phyloP scores from a whole-genome alignment of 2,888 invertebrate species.

The Odontomyia ornata region DNA sequence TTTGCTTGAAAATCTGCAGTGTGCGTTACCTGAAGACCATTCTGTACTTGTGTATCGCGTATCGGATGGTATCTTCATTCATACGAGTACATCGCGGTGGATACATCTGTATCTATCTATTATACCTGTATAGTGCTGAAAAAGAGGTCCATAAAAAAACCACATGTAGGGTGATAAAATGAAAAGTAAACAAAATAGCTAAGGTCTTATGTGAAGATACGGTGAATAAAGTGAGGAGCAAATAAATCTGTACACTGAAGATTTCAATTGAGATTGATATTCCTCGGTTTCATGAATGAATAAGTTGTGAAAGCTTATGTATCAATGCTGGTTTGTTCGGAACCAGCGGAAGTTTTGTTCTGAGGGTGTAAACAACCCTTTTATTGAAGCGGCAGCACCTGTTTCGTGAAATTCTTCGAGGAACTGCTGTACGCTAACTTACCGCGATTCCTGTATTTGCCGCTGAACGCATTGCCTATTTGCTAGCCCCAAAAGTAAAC shows the following conservation, averaged over 20 bases:
- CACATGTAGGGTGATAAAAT: background rate
- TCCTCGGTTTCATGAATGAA: too few relatives aligned
- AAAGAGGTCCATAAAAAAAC: background rate
- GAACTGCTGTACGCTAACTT: background rate
- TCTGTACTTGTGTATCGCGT: background rate
- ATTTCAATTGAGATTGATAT: too few relatives aligned
- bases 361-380: too few relatives aligned
- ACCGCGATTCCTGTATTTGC: background rate
- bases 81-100: background rate
- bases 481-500: background rate
- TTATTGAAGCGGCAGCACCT: too few relatives aligned
- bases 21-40: background rate
- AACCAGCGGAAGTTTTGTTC: too few relatives aligned
- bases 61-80: background rate
- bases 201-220: background rate
- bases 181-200: conserved; percentile 1
- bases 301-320: too few relatives aligned
- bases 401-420: too few relatives aligned
- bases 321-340: too few relatives aligned
- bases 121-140: background rate
- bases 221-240: background rate
- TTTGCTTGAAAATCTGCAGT: background rate
- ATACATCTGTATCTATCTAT: background rate
- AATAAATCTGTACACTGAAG: too few relatives aligned
- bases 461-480: too few relatives aligned